Evolutionary conservation across 2,888 invertebrate genomes (phyloP).

Genomic region (Hydraecia micacea): DNA sequence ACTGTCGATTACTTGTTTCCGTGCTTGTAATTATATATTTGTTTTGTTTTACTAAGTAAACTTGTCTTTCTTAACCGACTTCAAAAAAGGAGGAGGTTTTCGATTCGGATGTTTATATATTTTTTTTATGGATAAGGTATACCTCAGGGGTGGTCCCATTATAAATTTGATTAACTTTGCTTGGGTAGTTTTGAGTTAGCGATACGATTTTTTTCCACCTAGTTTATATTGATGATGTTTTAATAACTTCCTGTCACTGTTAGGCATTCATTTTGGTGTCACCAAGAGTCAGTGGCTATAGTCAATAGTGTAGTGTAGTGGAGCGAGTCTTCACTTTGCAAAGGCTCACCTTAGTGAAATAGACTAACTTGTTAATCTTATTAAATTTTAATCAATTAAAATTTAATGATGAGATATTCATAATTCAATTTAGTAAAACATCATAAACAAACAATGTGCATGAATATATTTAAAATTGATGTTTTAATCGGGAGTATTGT

Average conservation of each 20-base stretch:
- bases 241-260: not conserved
- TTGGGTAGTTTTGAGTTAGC: no score
- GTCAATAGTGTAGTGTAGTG: no score
- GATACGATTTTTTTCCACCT: no score
- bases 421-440: not conserved
- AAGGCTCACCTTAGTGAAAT: not conserved
- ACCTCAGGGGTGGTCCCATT: no score
- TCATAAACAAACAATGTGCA: not conserved
- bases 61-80: not conserved
- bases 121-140: no score
- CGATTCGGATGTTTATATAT: no score
- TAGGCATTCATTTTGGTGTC: no score
- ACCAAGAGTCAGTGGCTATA: no score
- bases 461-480: not conserved
- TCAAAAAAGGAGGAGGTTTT: no score
- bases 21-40: not conserved
- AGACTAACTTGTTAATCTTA: not conserved
- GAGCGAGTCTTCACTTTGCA: not conserved
- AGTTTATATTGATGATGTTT: no score
- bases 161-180: no score
- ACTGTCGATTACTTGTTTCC: not conserved
- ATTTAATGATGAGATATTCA: not conserved
- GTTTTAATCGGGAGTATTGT: not conserved
- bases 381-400: not conserved
- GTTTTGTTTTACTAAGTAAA: not conserved